A percentile compares a stretch with the other conserved stretches of the same genome.
These are phyloP conservation scores for Columba guinea DNA, from an alignment of 2,797 vertebrate species.

Conservation along the genomic window DNA sequence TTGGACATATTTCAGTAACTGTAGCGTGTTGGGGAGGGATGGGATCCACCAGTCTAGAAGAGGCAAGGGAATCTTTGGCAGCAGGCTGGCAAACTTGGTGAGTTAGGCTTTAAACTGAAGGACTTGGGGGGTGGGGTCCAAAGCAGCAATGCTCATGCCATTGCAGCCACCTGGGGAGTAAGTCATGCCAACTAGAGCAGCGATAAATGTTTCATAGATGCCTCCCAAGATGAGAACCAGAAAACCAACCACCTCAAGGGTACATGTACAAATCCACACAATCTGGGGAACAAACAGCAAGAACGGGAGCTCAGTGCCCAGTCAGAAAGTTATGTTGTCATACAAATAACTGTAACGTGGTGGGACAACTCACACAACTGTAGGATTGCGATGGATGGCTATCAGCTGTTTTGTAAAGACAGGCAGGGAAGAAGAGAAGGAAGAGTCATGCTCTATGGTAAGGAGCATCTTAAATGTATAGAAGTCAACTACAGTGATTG, in stretches of 20 bases:
- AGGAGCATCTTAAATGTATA: neutral
- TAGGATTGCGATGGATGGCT: neutral
- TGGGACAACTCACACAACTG: neutral
- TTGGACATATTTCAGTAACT: too few relatives aligned
- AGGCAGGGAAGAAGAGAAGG: neutral
- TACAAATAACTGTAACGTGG: neutral
- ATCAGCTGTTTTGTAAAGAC: neutral
- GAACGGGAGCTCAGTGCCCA: neutral
- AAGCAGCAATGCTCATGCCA: neutral
- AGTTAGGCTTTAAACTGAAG: neutral
- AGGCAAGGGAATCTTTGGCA: neutral
- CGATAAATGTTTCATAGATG: neutral
- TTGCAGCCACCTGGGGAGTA: neutral
- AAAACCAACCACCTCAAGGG: neutral
- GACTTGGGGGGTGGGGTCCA: neutral
- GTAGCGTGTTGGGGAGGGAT: too few relatives aligned
- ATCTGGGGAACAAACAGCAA: neutral
- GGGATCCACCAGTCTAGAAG: neutral
- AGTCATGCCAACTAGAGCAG: neutral
- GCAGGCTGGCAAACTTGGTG: neutral
- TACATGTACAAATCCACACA: neutral
- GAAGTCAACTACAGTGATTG: neutral
- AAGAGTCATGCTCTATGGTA: neutral
- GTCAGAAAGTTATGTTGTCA: neutral
- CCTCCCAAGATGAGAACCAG: neutral